phyloP scores from a whole-genome alignment of 1,140 invertebrate genomes.

The Drosophila persimilis region DNA sequence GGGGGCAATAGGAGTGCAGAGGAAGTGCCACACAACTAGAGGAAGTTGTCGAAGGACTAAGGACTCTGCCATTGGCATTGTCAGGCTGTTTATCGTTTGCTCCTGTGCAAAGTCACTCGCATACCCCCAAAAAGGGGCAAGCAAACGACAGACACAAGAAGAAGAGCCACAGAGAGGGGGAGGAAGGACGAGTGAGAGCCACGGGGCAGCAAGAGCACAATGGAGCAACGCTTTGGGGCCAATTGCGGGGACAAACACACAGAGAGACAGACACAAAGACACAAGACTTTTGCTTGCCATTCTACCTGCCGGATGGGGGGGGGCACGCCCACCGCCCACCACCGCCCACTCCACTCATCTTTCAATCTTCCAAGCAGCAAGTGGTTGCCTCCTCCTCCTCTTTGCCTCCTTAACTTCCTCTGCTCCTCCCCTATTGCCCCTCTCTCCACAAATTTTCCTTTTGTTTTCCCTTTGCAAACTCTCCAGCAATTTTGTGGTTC shows the following conservation, averaged over 20 bases:
- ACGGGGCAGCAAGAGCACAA: conserved; percentile 35
- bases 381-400: conserved; percentile 12
- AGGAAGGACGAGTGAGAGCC: background rate
- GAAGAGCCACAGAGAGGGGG: background rate
- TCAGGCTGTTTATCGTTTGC: conserved; percentile 68
- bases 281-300: conserved; percentile 21
- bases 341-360: background rate
- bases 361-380: conserved; percentile 11
- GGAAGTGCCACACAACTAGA: conserved; percentile 3
- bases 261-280: background rate
- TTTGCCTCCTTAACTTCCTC: background rate
- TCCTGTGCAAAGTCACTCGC: conserved; percentile 47
- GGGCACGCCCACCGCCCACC: no score
- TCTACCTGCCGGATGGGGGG: no score
- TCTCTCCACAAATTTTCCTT: conserved; percentile 1
- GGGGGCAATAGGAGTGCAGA: background rate
- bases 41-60: conserved; percentile 4
- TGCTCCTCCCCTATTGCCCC: background rate
- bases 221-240: conserved; percentile 46
- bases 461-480: conserved; percentile 55
- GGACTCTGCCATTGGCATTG: conserved; percentile 56
- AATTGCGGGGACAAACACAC: conserved; percentile 49
- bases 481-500: conserved; percentile 39
- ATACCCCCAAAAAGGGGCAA: background rate
- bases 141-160: background rate